Evolutionary conservation across 1,140 invertebrate species (phyloP).

Genomic region (Acromyrmex charruanus): DNA sequence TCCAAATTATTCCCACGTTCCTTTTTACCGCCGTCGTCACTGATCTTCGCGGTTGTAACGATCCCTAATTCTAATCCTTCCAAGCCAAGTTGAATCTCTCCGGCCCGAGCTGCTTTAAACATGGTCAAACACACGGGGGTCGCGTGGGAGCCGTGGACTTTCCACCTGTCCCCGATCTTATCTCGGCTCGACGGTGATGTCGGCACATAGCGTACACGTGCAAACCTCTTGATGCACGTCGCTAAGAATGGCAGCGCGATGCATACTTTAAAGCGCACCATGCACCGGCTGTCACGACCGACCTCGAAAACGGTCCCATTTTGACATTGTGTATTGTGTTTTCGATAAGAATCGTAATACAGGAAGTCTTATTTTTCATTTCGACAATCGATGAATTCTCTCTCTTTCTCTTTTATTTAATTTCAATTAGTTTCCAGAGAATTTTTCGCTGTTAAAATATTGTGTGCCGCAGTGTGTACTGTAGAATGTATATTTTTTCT

Average conservation of each 20-base stretch:
- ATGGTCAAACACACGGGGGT: slow-evolving; percentile 55
- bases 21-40: slow-evolving; percentile 26
- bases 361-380: not conserved
- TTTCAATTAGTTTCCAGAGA: no score
- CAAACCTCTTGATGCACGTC: slow-evolving; percentile 62
- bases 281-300: slow-evolving; percentile 15
- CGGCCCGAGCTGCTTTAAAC: slow-evolving; percentile 47
- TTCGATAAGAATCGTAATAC: slow-evolving; percentile 1
- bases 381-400: not conserved
- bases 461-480: no score
- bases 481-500: no score
- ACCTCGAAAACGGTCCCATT: slow-evolving; percentile 39
- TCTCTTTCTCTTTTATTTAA: no score
- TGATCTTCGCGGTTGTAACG: slow-evolving; percentile 27
- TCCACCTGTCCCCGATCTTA: slow-evolving; percentile 80
- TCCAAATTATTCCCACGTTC: slow-evolving; percentile 67
- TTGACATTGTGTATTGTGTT: not conserved
- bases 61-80: slow-evolving; percentile 67
- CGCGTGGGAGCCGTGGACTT: slow-evolving; percentile 68
- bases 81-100: slow-evolving; percentile 35
- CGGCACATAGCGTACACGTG: slow-evolving; percentile 54
- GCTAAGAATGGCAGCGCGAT: slow-evolving; percentile 63
- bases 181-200: slow-evolving; percentile 64
- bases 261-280: slow-evolving; percentile 36
- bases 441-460: no score